Evolutionary conservation across 2,113 vertebrate species (phyloP).

Genomic region (Sebastes schlegelii): DNA sequence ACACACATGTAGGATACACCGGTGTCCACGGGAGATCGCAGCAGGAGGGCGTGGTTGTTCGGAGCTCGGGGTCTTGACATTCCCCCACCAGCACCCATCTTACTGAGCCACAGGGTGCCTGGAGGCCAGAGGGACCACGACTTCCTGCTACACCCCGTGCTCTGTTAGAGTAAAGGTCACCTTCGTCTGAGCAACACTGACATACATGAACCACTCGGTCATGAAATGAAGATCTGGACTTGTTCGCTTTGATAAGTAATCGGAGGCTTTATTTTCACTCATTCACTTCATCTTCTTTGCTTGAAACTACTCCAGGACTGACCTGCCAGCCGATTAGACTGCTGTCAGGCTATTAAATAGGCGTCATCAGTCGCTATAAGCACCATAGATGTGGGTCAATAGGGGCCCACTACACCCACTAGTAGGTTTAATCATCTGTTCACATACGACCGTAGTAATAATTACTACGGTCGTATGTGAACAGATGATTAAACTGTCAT

Average conservation of each 20-base stretch:
- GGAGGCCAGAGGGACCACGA: constrained; percentile 51
- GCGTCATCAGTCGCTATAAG: too few relatives aligned
- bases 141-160: constrained; percentile 52
- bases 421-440: too few relatives aligned
- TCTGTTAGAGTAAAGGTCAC: constrained; percentile 67
- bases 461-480: too few relatives aligned
- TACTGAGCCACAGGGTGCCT: constrained; percentile 53
- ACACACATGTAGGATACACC: not conserved
- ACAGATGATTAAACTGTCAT: too few relatives aligned
- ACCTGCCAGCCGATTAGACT: not conserved
- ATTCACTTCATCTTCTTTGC: too few relatives aligned
- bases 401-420: too few relatives aligned
- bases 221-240: constrained; percentile 13
- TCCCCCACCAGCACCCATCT: constrained; percentile 21
- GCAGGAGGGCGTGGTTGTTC: constrained; percentile 5
- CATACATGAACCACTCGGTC: constrained; percentile 26
- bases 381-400: too few relatives aligned
- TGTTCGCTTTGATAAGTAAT: too few relatives aligned
- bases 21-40: constrained; percentile 10
- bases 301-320: constrained; percentile 1
- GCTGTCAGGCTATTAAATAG: too few relatives aligned
- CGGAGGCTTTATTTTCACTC: not conserved
- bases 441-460: too few relatives aligned
- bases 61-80: constrained; percentile 16
- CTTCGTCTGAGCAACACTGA: constrained; percentile 59